Conservation (phyloP, 2,113 vertebrate genomes). For the Neodon shergylaensis region DNA sequence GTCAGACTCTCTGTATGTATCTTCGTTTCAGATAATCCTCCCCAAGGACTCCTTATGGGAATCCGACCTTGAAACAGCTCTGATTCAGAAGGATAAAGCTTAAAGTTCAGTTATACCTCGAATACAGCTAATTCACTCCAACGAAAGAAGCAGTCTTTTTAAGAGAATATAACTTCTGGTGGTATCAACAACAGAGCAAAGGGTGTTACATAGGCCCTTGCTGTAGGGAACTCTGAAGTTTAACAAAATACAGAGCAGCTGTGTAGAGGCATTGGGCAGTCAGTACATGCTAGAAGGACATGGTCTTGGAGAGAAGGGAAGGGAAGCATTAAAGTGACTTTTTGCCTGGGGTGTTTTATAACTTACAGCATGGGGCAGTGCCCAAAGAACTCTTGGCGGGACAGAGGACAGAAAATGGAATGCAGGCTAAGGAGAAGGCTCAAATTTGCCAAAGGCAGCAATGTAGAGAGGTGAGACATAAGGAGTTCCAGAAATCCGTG, state of each 20-base stretch:
- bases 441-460: not conserved
- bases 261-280: not conserved
- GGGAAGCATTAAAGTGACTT: not conserved
- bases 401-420: not conserved
- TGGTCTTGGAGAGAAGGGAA: constrained; percentile 28
- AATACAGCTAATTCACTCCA: constrained; percentile 61
- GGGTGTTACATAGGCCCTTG: not conserved
- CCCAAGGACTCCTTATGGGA: constrained; percentile 57
- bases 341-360: constrained; percentile 36
- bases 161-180: constrained; percentile 26
- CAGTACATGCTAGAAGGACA: not conserved
- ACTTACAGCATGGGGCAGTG: not conserved
- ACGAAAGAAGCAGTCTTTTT: constrained; percentile 54
- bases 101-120: constrained; percentile 38
- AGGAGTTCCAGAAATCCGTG: not conserved
- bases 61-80: constrained; percentile 68
- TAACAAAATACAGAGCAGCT: not conserved
- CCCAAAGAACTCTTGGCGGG: not conserved
- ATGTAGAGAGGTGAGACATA: not conserved
- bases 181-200: not conserved
- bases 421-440: not conserved
- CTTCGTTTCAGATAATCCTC: constrained; percentile 69
- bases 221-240: constrained; percentile 42
- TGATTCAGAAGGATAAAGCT: constrained; percentile 58
- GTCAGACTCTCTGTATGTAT: constrained; percentile 56